Base-by-base conservation (phyloP, 2,113 vertebrate genomes). In the Ctenodactylus gundi region DNA sequence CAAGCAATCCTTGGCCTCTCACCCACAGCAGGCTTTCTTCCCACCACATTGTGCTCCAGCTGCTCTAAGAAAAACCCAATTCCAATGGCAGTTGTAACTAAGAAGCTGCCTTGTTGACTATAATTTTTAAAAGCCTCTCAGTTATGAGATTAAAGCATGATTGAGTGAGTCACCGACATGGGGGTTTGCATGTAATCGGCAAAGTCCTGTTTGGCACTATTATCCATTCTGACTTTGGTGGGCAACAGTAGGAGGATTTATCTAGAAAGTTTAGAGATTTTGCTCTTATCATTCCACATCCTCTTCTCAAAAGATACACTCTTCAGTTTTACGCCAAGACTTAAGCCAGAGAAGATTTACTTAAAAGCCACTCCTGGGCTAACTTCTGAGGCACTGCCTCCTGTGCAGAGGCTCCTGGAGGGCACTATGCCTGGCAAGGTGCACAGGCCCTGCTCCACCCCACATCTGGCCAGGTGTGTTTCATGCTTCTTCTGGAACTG, bases 121-220 rank as follows among this genome's bases (percentile, higher is more conserved):
- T 70, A 81, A 94, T 1, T 72, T 92, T 85, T 57, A 44, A 94
- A 96, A 97, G 96, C 88, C 86, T 78, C 85, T 90, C 0, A 1
- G 78, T 92, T 88, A 85, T 55, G 90, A 97, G 97, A 97, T 96
- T 96, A 80, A 96, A 98, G 95, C 78, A 93, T 93, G 90, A 97
- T 68, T 0, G 0, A 41, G 76, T 96, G 97, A 98, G 95, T 98
- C 97, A 97, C 90, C 75, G 85, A 92, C 97, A 93, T 25, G 90
- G 95, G 36, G n/a, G 64, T 93, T 84, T 90, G 87, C 72, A 39
- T 85, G 90, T 68, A 93, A 97, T 95, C 62, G 75, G 96, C 77
- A 65, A 75, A 92, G 94, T 39, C 78, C 91, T 85, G 14, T 1
- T 36, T 80, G 91, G 89, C 83, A 76, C 75, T 34, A 11, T 5